Percentiles rank a stretch among this genome's conserved stretches.
Evolutionary conservation across 2,797 vertebrate species (phyloP).

Genomic region (Melanotaenia boesemani): DNA sequence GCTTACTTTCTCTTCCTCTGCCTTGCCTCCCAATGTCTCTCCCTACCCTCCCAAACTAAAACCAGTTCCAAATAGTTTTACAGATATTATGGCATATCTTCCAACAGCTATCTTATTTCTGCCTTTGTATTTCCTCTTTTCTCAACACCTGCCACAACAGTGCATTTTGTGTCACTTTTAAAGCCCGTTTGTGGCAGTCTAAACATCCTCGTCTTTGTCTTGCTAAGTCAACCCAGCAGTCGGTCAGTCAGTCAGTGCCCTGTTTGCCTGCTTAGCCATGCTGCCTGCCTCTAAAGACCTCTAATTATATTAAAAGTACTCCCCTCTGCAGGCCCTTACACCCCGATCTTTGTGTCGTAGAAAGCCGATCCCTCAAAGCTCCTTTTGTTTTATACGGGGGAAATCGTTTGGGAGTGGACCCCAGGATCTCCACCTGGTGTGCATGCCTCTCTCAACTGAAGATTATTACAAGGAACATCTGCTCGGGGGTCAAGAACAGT

Average conservation of each 20-base stretch:
- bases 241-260: slow-evolving; percentile 52
- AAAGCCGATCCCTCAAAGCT: slow-evolving; percentile 86
- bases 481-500: slow-evolving; percentile 82
- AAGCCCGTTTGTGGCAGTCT: slow-evolving; percentile 57
- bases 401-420: slow-evolving; percentile 80
- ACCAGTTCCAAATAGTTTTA: slow-evolving; percentile 75
- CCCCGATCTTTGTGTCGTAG: slow-evolving; percentile 79
- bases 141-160: slow-evolving; percentile 50
- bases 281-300: slow-evolving; percentile 79
- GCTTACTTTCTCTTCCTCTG: slow-evolving; percentile 59
- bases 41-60: slow-evolving; percentile 58
- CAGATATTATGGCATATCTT: slow-evolving; percentile 64
- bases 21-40: slow-evolving; percentile 15
- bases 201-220: slow-evolving; percentile 61
- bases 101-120: slow-evolving; percentile 64
- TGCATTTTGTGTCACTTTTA: slow-evolving; percentile 60
- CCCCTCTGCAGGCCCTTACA: slow-evolving; percentile 74
- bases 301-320: slow-evolving; percentile 84
- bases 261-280: slow-evolving; percentile 57
- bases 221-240: slow-evolving; percentile 58
- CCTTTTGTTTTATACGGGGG: slow-evolving; percentile 84
- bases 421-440: slow-evolving; percentile 84
- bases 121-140: slow-evolving; percentile 62
- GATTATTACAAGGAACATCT: slow-evolving; percentile 88
- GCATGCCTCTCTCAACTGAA: slow-evolving; percentile 86